Evolutionary conservation across 2,888 invertebrate species (phyloP).

Genomic region (Crossocerus cetratus): DNA sequence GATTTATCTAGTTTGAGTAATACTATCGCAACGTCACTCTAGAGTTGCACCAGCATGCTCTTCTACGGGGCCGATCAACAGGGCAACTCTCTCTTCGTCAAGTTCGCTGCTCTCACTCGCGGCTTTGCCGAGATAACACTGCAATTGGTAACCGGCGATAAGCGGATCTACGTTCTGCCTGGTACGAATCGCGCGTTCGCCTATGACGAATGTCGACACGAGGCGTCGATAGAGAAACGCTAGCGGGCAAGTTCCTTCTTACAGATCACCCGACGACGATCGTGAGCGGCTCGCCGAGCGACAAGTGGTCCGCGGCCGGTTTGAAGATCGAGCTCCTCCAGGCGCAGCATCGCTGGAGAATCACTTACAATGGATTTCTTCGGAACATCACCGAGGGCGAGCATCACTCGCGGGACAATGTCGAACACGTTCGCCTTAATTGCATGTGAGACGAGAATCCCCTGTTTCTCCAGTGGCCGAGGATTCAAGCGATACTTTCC

Average conservation of each 20-base stretch:
- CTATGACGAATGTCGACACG: too few relatives aligned
- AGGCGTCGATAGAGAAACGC: neutral
- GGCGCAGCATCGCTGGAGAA: conserved; percentile 80
- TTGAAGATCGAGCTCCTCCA: conserved; percentile 82
- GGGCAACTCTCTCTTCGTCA: conserved; percentile 79
- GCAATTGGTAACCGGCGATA: conserved; percentile 76
- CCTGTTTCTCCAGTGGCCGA: too few relatives aligned
- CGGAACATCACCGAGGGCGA: conserved; percentile 75
- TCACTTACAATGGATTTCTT: conserved; percentile 85
- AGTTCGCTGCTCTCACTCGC: conserved; percentile 78
- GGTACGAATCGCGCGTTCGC: conserved; percentile 61
- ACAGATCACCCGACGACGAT: conserved; percentile 80
- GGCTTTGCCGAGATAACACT: conserved; percentile 80
- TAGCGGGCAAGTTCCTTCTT: neutral
- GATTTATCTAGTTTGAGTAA: neutral
- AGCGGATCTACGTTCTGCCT: conserved; percentile 77
- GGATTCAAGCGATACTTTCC: too few relatives aligned
- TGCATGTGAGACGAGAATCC: conserved; percentile 79
- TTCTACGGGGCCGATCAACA: conserved; percentile 80
- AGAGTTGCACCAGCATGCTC: conserved; percentile 76
- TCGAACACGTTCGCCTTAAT: conserved; percentile 79
- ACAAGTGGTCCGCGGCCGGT: conserved; percentile 81
- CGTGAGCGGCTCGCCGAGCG: conserved; percentile 73
- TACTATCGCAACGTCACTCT: conserved; percentile 33
- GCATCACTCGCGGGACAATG: conserved; percentile 30